These are phyloP conservation scores for Dromius quadrimaculatus DNA, from an alignment of 2,888 invertebrate species.

Conservation along the genomic window DNA sequence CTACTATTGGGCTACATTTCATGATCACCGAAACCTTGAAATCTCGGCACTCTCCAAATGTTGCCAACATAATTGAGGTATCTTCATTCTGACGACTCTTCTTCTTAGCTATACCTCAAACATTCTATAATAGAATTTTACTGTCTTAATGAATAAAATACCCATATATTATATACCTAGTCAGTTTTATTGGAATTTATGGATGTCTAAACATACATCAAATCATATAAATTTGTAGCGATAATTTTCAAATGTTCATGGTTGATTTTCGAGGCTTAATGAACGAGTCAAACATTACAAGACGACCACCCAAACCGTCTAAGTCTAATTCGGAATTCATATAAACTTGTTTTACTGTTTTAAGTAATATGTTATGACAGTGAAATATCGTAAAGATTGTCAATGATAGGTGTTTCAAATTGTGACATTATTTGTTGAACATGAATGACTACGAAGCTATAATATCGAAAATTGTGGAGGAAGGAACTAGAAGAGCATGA, in stretches of 20 bases:
- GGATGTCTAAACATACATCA: slow-evolving; percentile 22
- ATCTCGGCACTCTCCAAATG: no score
- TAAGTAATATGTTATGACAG: slow-evolving; percentile 18
- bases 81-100: no score
- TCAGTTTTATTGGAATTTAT: slow-evolving; percentile 34
- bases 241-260: slow-evolving; percentile 28
- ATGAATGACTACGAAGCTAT: no score
- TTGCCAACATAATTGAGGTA: no score
- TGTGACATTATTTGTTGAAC: no score
- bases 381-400: slow-evolving; percentile 8
- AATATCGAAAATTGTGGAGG: no score
- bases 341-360: slow-evolving; percentile 28
- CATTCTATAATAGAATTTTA: background rate
- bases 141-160: slow-evolving; percentile 24
- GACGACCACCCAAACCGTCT: slow-evolving; percentile 21
- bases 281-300: background rate
- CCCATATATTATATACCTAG: slow-evolving; percentile 12
- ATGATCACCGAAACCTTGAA: no score
- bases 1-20: no score
- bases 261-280: slow-evolving; percentile 17
- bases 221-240: slow-evolving; percentile 26
- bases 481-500: no score
- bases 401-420: no score
- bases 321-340: slow-evolving; percentile 9
- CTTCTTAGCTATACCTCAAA: no score